Evolutionary conservation across 2,113 vertebrate species (phyloP).

Genomic region (Oreotrochilus melanogaster): DNA sequence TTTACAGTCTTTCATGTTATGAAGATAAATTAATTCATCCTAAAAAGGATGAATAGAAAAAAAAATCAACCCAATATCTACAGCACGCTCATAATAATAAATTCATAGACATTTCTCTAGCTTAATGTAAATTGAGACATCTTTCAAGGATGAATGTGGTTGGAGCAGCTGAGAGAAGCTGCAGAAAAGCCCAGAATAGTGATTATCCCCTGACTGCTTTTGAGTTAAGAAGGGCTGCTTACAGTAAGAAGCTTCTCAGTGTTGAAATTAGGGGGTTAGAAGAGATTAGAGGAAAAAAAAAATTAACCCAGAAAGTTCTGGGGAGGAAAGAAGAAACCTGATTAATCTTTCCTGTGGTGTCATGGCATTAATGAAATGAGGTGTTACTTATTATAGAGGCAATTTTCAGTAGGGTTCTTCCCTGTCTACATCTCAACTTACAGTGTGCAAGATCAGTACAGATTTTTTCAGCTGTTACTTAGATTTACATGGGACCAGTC

Average conservation of each 20-base stretch:
- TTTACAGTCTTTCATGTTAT: conserved; percentile 5
- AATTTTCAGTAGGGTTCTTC: neutral
- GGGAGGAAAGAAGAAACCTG: neutral
- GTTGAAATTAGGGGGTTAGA: neutral
- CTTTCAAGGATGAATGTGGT: neutral
- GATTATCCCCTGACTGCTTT: neutral
- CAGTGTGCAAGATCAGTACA: neutral
- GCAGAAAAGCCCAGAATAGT: neutral
- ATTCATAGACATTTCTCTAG: neutral
- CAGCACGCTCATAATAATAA: neutral
- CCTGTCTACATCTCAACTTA: neutral
- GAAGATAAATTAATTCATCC: neutral
- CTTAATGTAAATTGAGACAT: neutral
- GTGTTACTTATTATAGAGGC: neutral
- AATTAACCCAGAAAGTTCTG: neutral
- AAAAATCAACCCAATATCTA: neutral
- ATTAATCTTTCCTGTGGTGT: neutral
- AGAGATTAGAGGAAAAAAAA: neutral
- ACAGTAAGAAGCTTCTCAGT: neutral
- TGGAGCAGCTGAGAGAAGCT: neutral
- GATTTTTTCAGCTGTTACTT: neutral
- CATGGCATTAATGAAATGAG: neutral
- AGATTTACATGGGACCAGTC: neutral
- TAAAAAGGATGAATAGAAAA: neutral
- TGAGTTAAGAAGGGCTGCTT: neutral